Conservation (phyloP, 2,797 vertebrate genomes). For the Staurois parvus region DNA sequence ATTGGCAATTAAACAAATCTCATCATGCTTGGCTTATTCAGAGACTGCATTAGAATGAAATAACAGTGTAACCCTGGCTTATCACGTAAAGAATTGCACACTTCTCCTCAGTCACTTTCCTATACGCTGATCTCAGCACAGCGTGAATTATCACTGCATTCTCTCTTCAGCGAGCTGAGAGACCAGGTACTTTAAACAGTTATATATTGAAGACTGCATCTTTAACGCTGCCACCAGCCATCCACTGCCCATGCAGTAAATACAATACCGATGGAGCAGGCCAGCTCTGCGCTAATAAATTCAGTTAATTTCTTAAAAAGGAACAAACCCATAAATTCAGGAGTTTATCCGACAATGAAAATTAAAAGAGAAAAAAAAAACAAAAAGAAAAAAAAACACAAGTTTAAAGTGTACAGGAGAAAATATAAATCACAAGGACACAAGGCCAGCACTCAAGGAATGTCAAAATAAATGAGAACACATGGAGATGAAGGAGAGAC, state of each 20-base stretch:
- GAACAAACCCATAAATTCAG: conserved; percentile 61
- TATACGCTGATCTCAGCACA: conserved; percentile 6
- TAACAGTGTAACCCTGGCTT: neutral
- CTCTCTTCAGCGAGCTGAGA: neutral
- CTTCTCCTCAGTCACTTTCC: neutral
- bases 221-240: conserved; percentile 34
- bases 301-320: conserved; percentile 61
- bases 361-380: conserved; percentile 1
- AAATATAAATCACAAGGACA: conserved; percentile 39
- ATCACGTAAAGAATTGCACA: neutral
- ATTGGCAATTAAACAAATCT: neutral
- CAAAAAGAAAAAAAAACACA: conserved; percentile 14
- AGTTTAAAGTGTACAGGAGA: conserved; percentile 15
- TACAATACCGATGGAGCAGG: conserved; percentile 38
- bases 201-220: conserved; percentile 21
- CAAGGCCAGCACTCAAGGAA: conserved; percentile 34
- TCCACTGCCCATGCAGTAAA: conserved; percentile 42
- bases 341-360: conserved; percentile 51
- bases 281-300: conserved; percentile 42
- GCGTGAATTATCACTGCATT: neutral
- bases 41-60: conserved; percentile 7
- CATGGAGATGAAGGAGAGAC: neutral
- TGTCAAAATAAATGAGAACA: neutral
- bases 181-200: neutral
- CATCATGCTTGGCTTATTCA: neutral